A percentile compares a stretch with the other conserved stretches of the same genome.
phyloP scores from a whole-genome alignment of 2,797 vertebrate genomes.

The Nasua narica region DNA sequence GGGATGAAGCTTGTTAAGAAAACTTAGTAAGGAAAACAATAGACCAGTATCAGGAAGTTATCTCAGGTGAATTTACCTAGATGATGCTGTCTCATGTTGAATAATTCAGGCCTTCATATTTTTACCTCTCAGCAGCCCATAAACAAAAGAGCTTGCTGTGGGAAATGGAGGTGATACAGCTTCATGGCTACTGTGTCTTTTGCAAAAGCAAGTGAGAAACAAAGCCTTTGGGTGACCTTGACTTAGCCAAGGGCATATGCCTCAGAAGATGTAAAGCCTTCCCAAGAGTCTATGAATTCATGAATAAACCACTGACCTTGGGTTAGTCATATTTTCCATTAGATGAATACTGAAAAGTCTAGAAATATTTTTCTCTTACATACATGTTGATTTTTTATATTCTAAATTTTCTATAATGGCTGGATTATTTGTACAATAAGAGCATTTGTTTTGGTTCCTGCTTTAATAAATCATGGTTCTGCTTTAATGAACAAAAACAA shows the following conservation, averaged over 20 bases:
- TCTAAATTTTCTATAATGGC: conserved; percentile 21
- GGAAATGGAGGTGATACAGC: background rate
- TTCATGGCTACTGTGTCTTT: background rate
- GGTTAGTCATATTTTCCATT: conserved; percentile 17
- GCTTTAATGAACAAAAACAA: conserved; percentile 69
- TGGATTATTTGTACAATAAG: conserved; percentile 18
- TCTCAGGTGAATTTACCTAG: accelerated
- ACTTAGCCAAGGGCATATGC: background rate
- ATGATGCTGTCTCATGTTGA: background rate
- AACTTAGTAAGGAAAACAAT: background rate
- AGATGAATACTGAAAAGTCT: background rate
- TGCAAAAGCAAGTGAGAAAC: background rate
- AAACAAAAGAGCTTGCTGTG: background rate
- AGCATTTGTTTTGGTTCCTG: conserved; percentile 43
- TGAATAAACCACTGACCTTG: conserved; percentile 41
- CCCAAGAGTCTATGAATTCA: background rate
- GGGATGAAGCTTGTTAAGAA: background rate
- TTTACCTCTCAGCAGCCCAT: background rate
- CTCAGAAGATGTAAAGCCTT: background rate
- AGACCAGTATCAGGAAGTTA: background rate
- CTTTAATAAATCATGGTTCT: conserved; percentile 64
- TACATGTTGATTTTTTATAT: background rate
- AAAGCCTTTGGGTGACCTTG: background rate
- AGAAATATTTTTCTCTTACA: background rate
- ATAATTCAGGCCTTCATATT: background rate